phyloP scores from a whole-genome alignment of 2,888 invertebrate genomes.

The Notocelia uddmanniana region DNA sequence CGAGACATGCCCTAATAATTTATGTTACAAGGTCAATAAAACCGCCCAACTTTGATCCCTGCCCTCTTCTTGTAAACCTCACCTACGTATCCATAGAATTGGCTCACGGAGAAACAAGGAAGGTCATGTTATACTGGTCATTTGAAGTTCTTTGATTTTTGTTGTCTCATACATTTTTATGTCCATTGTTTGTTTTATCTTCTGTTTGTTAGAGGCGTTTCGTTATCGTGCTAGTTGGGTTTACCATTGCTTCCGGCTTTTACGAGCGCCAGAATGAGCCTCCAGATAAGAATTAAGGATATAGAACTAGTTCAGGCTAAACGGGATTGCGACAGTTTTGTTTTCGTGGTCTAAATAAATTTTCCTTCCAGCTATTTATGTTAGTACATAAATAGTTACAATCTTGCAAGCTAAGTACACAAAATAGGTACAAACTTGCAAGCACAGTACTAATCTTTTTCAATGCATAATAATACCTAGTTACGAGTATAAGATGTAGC shows the following conservation, averaged over 20 bases:
- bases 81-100: not conserved
- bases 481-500: too few relatives aligned
- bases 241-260: slow-evolving; percentile 23
- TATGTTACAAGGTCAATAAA: slow-evolving; percentile 56
- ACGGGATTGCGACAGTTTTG: slow-evolving; percentile 10
- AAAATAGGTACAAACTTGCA: too few relatives aligned
- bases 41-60: slow-evolving; percentile 45
- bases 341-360: slow-evolving; percentile 6
- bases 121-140: slow-evolving; percentile 20
- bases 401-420: too few relatives aligned
- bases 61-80: not conserved
- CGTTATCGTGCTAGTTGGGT: slow-evolving; percentile 39
- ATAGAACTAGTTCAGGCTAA: slow-evolving; percentile 6
- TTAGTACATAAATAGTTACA: too few relatives aligned
- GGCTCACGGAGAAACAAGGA: not conserved
- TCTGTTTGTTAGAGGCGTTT: slow-evolving; percentile 37
- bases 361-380: not conserved
- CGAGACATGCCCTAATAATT: slow-evolving; percentile 58
- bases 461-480: too few relatives aligned
- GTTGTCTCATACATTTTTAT: slow-evolving; percentile 46
- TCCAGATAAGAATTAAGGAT: slow-evolving; percentile 25
- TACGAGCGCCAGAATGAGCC: slow-evolving; percentile 36
- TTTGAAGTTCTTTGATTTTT: slow-evolving; percentile 40
- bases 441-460: too few relatives aligned
- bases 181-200: slow-evolving; percentile 44